Percentiles rank a stretch among this genome's conserved stretches.
Conservation (phyloP, 2,113 vertebrate genomes). For the Physeter macrocephalus region DNA sequence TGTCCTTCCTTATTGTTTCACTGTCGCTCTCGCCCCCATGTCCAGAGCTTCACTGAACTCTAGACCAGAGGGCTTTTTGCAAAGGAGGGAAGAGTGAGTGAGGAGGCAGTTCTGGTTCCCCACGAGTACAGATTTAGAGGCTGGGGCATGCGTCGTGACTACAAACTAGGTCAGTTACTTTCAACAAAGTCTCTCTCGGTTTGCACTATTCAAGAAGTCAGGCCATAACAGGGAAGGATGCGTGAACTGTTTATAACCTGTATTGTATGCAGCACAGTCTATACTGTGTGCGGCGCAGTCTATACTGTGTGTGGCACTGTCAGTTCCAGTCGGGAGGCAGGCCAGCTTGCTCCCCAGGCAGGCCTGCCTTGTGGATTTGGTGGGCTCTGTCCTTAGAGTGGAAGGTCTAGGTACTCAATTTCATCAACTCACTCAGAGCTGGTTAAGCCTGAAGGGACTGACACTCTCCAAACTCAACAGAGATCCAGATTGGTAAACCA, state of each 20-base stretch:
- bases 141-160: background rate
- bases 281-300: background rate
- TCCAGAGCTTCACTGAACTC: background rate
- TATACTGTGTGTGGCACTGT: fast-evolving
- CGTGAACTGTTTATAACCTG: background rate
- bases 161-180: background rate
- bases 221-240: background rate
- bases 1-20: background rate
- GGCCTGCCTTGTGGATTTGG: background rate
- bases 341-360: background rate
- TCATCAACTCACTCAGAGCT: background rate
- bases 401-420: background rate
- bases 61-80: background rate
- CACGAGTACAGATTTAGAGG: background rate
- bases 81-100: background rate
- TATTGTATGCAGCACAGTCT: background rate
- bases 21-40: background rate
- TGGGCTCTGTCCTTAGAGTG: background rate
- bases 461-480: background rate
- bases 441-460: background rate
- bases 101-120: background rate
- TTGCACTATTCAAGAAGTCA: background rate
- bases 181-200: background rate
- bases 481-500: background rate
- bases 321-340: background rate